A percentile compares a stretch with the other conserved stretches of the same genome.
These are phyloP conservation scores for Sycobia sp. DNA, from an alignment of 1,140 invertebrate species.

Conservation along the genomic window DNA sequence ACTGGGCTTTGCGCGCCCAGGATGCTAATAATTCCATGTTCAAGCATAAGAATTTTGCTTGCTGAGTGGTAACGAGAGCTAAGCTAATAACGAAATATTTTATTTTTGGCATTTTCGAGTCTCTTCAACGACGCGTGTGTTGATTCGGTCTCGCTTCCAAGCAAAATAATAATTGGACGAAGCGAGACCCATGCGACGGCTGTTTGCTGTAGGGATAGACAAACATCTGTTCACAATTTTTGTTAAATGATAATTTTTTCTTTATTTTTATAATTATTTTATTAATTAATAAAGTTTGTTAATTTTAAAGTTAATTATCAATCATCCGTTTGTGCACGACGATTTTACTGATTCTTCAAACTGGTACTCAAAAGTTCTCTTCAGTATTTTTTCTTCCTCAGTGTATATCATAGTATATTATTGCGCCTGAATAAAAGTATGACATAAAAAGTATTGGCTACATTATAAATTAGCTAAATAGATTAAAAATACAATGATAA, in stretches of 20 bases:
- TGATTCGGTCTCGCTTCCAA: constrained; percentile 42
- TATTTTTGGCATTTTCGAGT: constrained; percentile 34
- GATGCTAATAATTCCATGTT: constrained; percentile 42
- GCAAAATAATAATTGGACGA: constrained; percentile 55
- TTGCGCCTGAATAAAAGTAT: not conserved
- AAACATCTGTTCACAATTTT: constrained; percentile 58
- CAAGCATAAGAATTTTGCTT: constrained; percentile 26
- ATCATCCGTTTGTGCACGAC: constrained; percentile 22
- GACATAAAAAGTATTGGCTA: not conserved
- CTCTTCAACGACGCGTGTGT: constrained; percentile 54
- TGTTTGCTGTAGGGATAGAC: constrained; percentile 61
- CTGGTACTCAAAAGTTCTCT: not conserved
- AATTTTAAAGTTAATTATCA: constrained; percentile 12
- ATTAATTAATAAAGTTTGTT: not conserved
- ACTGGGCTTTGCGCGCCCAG: constrained; percentile 62
- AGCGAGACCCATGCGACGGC: constrained; percentile 54
- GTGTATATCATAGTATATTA: constrained; percentile 22
- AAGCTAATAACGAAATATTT: constrained; percentile 25
- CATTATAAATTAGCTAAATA: too few relatives aligned
- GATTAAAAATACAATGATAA: not conserved
- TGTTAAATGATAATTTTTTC: constrained; percentile 42
- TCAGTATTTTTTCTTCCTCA: constrained; percentile 15
- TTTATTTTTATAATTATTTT: constrained; percentile 19
- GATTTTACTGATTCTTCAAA: constrained; percentile 11
- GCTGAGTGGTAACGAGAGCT: constrained; percentile 28